phyloP scores from a whole-genome alignment of 2,113 vertebrate species.

The Gasterosteus aculeatus region DNA sequence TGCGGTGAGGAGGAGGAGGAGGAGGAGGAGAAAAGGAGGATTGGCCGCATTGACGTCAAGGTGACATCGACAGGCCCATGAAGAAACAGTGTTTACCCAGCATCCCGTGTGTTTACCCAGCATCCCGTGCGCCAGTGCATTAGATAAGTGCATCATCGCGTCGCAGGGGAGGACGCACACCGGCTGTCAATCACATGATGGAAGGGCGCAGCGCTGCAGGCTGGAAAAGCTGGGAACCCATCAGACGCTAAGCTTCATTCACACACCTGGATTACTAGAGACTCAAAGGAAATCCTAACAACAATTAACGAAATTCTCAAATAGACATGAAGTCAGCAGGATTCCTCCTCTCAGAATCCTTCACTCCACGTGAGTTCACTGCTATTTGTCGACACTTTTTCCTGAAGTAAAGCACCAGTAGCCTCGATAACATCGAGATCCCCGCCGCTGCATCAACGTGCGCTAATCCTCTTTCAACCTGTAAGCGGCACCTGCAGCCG shows the following conservation, averaged over 20 bases:
- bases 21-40: slow-evolving; percentile 23
- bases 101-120: slow-evolving; percentile 62
- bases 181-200: slow-evolving; percentile 55
- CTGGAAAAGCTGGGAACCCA: slow-evolving; percentile 10
- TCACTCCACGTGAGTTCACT: neutral
- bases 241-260: neutral
- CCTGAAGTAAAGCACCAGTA: neutral
- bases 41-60: slow-evolving; percentile 57
- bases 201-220: neutral
- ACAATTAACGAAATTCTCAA: neutral
- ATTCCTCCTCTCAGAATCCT: neutral
- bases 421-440: neutral
- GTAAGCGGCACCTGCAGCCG: slow-evolving; percentile 29
- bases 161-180: slow-evolving; percentile 41
- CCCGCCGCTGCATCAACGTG: slow-evolving; percentile 6
- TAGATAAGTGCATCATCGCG: slow-evolving; percentile 68
- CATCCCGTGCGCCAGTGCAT: slow-evolving; percentile 58
- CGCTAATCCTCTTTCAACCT: slow-evolving; percentile 21
- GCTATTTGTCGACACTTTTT: neutral
- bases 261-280: neutral
- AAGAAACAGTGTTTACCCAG: slow-evolving; percentile 34
- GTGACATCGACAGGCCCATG: slow-evolving; percentile 66
- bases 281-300: no score
- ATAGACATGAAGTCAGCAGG: neutral
- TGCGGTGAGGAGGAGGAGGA: neutral